Conservation (phyloP, 1,140 invertebrate genomes). For the Saccostrea echinata region DNA sequence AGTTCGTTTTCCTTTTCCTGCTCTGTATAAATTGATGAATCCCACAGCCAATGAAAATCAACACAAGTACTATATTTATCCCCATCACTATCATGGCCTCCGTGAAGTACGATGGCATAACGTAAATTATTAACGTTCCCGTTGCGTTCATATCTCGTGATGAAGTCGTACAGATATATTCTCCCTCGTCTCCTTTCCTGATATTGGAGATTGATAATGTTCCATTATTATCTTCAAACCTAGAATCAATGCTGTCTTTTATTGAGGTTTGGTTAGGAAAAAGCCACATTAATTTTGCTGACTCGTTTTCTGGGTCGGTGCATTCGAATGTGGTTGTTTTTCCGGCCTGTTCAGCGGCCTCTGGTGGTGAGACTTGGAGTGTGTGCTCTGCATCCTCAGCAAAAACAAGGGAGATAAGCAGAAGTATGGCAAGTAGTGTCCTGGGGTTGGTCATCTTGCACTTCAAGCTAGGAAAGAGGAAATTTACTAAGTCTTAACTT, state of each 20-base stretch:
- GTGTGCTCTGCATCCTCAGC: background rate
- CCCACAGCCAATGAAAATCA: conserved; percentile 58
- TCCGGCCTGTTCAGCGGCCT: conserved; percentile 37
- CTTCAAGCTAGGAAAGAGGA: too few species aligned
- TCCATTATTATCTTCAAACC: conserved; percentile 30
- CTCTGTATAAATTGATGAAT: conserved; percentile 44
- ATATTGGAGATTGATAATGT: conserved; percentile 14
- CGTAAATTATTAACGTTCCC: conserved; percentile 55
- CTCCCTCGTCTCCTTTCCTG: conserved; percentile 36
- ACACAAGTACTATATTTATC: conserved; percentile 54
- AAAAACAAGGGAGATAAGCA: background rate
- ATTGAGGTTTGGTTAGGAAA: conserved; percentile 41
- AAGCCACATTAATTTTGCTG: conserved; percentile 41
- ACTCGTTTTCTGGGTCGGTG: conserved; percentile 35
- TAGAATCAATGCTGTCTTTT: background rate
- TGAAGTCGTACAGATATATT: conserved; percentile 55
- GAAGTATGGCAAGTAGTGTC: background rate
- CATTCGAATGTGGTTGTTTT: conserved; percentile 45
- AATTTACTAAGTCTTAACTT: too few species aligned
- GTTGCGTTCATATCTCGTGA: conserved; percentile 42
- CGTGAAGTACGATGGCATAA: conserved; percentile 61
- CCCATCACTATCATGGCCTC: conserved; percentile 62
- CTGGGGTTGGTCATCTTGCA: background rate
- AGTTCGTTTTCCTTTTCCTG: conserved; percentile 37
- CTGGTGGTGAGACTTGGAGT: conserved; percentile 32